Base-by-base conservation (phyloP, 1,140 invertebrate genomes). In the Polypedilum vanderplanki region DNA sequence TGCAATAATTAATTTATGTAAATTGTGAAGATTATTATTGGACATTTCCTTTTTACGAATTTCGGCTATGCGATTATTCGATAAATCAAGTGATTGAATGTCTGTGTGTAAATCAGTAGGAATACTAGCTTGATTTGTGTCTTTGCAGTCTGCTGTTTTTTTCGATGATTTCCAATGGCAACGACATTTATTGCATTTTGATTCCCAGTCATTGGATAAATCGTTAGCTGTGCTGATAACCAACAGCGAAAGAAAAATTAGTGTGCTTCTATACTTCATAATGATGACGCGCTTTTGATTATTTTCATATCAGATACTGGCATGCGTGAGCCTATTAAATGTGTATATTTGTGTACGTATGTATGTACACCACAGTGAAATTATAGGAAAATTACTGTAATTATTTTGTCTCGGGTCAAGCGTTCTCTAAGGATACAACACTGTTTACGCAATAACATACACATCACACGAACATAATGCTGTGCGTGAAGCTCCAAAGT, bases 151-250 rank as follows among this genome's bases (percentile, higher is more conserved):
- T 0, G 92, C 93, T 18, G 88, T 90, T 80, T 91, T 93, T 80
- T 90, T 93, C 0, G 93, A 92, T 67, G 88, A 90, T 4, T 87
- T 86, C 91, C 92, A 94, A 75, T 89, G 88, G 79, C 92, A 93
- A 78, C 90, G 89, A 83, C 92, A 93, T 40, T 83, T 84, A 33
- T 84, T 79, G 77, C 84, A 84, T 70, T 86, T 86, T 18, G 83
- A 80, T 77, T 83, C 83, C 88, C 88, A 89, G 74, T 89, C 86
- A 9, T 22, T 70, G 15, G 17, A 9, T 2, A 9, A 18, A 20
- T 70, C 65, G 20, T 70, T 70, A 5, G 65, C 65, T 22, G 65
- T 20, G 20, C 17, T 70, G 17, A 18, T 17, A 18, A n/a, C 20
- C 15, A 70, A 5, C 17, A 70, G 17, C 10, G 20, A n/a, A 70